Evolutionary conservation across 2,888 invertebrate genomes (phyloP).

Genomic region (Apotomis turbidana): DNA sequence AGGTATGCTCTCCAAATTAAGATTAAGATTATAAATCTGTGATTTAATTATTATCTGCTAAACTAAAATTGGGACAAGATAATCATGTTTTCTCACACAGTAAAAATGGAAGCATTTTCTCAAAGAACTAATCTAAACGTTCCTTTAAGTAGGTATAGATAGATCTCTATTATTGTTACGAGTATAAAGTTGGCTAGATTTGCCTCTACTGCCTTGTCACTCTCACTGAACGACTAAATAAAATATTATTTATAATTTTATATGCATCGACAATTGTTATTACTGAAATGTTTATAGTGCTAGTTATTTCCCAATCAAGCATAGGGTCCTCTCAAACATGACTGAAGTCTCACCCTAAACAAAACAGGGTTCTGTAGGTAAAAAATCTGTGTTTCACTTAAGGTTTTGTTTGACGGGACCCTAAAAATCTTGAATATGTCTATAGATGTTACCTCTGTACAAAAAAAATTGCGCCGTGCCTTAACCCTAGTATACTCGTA

Average conservation of each 20-base stretch:
- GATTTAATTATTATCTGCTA: constrained; percentile 80
- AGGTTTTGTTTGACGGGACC: constrained; percentile 21
- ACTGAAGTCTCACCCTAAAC: neutral
- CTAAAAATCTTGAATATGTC: neutral
- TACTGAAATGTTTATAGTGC: constrained; percentile 35
- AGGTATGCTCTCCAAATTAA: constrained; percentile 74
- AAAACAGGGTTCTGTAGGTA: neutral
- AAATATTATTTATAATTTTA: constrained; percentile 31
- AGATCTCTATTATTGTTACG: constrained; percentile 80
- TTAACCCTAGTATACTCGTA: constrained; percentile 61
- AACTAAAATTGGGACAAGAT: constrained; percentile 61
- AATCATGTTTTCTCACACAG: constrained; percentile 47
- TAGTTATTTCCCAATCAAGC: constrained; percentile 39
- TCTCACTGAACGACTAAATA: constrained; percentile 37
- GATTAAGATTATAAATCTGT: constrained; percentile 71
- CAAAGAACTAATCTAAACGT: constrained; percentile 78
- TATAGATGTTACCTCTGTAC: constrained; percentile 58
- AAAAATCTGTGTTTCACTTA: neutral
- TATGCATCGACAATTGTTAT: constrained; percentile 29
- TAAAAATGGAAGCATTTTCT: constrained; percentile 57
- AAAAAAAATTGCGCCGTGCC: constrained; percentile 51
- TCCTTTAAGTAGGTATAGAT: constrained; percentile 78
- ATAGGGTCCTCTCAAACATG: constrained; percentile 14
- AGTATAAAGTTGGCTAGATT: constrained; percentile 55
- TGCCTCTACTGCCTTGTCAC: constrained; percentile 38